phyloP scores from a whole-genome alignment of 2,888 invertebrate genomes.

The Dasypogon diadema region DNA sequence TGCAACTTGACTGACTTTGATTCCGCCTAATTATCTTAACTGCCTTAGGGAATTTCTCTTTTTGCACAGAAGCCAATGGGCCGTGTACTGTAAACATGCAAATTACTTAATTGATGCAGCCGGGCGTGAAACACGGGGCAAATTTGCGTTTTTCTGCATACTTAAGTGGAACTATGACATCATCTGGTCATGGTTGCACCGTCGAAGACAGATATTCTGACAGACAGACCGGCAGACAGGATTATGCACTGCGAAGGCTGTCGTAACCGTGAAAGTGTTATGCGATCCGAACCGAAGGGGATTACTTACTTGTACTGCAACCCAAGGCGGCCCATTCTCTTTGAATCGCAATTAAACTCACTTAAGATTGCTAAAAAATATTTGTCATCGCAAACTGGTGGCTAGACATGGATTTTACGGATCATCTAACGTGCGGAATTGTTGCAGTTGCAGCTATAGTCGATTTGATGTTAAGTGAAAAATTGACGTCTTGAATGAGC shows the following conservation, averaged over 20 bases:
- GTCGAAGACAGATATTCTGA: not conserved
- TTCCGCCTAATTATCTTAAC: conserved; percentile 6
- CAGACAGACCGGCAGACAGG: conserved; percentile 41
- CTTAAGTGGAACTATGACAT: conserved; percentile 20
- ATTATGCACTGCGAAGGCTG: conserved; percentile 30
- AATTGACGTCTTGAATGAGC: too few species aligned
- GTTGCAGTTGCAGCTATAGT: not conserved
- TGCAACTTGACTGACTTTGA: not conserved
- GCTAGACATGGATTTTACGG: not conserved
- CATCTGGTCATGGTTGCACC: conserved; percentile 12
- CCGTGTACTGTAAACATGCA: conserved; percentile 35
- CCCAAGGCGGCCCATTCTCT: not conserved
- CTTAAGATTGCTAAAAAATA: not conserved
- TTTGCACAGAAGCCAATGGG: not conserved
- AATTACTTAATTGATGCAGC: conserved; percentile 27
- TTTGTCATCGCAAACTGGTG: not conserved
- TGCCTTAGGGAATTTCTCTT: not conserved
- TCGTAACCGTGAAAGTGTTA: conserved; percentile 15
- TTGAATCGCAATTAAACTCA: conserved; percentile 20
- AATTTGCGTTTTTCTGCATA: conserved; percentile 23
- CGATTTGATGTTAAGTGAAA: not conserved
- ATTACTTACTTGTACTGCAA: conserved; percentile 5
- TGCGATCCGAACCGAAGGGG: not conserved
- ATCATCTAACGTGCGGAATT: not conserved
- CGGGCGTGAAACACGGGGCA: conserved; percentile 15